Conservation (phyloP, 2,888 invertebrate species). For the Leptinotarsa haldemani region DNA sequence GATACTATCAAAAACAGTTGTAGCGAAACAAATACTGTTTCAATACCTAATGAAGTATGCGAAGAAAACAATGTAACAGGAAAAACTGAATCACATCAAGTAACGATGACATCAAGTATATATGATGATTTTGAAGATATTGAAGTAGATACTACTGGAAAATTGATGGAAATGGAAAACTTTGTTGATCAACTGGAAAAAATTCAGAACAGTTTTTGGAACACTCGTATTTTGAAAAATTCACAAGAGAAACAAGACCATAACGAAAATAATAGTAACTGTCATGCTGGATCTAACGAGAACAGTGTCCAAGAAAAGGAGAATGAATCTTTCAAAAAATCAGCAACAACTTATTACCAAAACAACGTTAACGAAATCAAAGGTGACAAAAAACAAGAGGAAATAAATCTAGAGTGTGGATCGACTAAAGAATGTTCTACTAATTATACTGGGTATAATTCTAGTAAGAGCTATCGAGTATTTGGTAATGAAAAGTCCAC, state of each 20-base stretch:
- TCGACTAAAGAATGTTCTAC: constrained; percentile 49
- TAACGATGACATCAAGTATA: constrained; percentile 31
- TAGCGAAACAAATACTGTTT: not conserved
- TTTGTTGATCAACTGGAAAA: constrained; percentile 49
- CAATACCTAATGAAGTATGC: not conserved
- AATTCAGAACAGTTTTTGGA: constrained; percentile 50
- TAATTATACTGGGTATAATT: constrained; percentile 61
- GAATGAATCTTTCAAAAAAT: not conserved
- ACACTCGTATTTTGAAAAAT: constrained; percentile 20
- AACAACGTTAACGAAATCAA: not conserved
- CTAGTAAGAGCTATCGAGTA: constrained; percentile 50
- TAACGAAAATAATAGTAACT: too few relatives aligned
- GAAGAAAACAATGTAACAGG: not conserved
- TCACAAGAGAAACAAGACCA: not conserved
- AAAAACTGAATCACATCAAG: constrained; percentile 4
- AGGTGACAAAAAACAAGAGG: constrained; percentile 15
- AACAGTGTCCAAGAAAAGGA: not conserved
- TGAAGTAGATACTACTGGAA: constrained; percentile 41
- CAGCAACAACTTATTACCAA: not conserved
- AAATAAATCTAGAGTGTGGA: constrained; percentile 11
- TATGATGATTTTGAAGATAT: constrained; percentile 43
- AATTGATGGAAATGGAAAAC: constrained; percentile 50
- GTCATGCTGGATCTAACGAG: not conserved
- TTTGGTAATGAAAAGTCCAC: constrained; percentile 16
- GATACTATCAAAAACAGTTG: not conserved